phyloP scores from a whole-genome alignment of 2,113 vertebrate genomes.

The Cygnus atratus region DNA sequence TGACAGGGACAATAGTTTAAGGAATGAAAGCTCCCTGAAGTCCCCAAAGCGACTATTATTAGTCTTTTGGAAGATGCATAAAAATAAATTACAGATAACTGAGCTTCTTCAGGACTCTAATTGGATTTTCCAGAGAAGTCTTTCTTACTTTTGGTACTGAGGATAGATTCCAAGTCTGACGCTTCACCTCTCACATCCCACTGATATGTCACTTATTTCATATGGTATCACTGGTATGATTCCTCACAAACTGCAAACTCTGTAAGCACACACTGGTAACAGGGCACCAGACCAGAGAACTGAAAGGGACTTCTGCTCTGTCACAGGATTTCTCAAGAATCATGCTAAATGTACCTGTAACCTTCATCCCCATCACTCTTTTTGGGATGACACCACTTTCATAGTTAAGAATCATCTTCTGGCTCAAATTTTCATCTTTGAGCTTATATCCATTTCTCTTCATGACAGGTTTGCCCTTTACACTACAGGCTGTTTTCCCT shows the following conservation, averaged over 20 bases:
- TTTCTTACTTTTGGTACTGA: neutral
- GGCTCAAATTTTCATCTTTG: neutral
- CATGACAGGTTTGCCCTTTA: neutral
- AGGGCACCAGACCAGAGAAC: neutral
- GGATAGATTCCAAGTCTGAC: neutral
- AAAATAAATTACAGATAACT: neutral
- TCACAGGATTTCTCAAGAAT: neutral
- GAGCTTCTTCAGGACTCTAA: neutral
- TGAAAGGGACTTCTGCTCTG: neutral
- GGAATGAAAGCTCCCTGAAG: neutral
- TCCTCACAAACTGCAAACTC: neutral
- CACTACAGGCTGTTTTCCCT: neutral
- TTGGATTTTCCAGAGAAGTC: neutral
- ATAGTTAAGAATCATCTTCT: neutral
- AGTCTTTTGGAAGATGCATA: neutral
- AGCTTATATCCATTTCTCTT: neutral
- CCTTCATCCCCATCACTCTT: neutral
- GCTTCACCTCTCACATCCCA: neutral
- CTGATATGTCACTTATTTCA: too few relatives aligned
- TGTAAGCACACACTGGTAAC: neutral
- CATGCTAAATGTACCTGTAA: neutral
- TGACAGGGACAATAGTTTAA: neutral
- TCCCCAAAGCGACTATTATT: neutral
- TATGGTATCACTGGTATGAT: neutral
- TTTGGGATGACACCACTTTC: neutral